Percentiles rank a stretch among this genome's conserved stretches.
Conservation (phyloP, 2,113 vertebrate genomes). For the Ranitomeya imitator region DNA sequence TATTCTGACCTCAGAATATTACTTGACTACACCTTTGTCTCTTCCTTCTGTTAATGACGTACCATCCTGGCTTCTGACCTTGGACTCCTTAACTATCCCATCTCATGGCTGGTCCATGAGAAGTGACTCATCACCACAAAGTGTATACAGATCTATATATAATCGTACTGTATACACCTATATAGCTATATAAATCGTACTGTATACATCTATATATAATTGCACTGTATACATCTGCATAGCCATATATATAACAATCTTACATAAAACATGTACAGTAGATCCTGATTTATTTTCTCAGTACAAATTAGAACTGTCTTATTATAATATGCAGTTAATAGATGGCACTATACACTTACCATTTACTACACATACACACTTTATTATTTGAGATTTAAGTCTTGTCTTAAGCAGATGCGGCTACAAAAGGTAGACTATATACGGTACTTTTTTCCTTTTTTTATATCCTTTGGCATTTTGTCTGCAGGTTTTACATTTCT, state of each 20-base stretch:
- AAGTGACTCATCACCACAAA: too few species aligned
- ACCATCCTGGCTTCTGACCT: too few species aligned
- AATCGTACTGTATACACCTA: too few species aligned
- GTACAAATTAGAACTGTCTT: not conserved
- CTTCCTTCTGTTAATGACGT: too few species aligned
- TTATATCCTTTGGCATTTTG: constrained; percentile 9
- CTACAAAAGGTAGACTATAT: not conserved
- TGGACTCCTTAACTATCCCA: too few species aligned
- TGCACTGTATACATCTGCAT: not conserved
- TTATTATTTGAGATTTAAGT: not conserved
- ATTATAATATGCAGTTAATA: not conserved
- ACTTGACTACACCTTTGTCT: too few species aligned
- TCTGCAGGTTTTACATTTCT: not conserved
- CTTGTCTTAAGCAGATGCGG: not conserved
- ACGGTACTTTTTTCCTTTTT: not conserved
- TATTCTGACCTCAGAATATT: too few species aligned
- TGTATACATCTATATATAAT: too few species aligned
- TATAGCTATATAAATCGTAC: too few species aligned
- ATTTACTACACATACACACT: not conserved
- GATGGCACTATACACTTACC: not conserved
- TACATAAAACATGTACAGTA: not conserved
- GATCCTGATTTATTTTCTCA: not conserved
- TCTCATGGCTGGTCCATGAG: too few species aligned
- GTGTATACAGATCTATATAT: too few species aligned
- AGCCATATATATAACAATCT: not conserved